A percentile compares a stretch with the other conserved stretches of the same genome.
Conservation (phyloP, 2,113 vertebrate species). For the Corythornis madagascariensis region DNA sequence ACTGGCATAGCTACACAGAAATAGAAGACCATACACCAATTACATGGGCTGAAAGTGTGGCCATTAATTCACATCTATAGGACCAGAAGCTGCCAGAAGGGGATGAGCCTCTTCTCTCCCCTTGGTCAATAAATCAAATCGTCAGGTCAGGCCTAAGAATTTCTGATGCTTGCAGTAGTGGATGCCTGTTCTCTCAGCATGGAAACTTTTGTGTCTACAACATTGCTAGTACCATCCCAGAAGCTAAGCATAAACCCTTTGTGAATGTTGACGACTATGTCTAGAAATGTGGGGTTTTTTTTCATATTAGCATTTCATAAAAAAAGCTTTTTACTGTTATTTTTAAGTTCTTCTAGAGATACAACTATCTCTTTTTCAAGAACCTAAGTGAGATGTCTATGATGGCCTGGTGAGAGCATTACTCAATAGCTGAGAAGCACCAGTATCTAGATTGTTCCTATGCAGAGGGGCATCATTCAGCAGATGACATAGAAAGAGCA, state of each 20-base stretch:
- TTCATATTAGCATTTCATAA: background rate
- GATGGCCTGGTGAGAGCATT: background rate
- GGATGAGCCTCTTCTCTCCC: background rate
- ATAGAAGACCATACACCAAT: background rate
- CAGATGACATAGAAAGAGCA: background rate
- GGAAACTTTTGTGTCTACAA: background rate
- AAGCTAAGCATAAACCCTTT: background rate
- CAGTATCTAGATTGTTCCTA: background rate
- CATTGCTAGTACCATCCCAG: background rate
- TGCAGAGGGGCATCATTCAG: background rate
- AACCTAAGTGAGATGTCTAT: background rate
- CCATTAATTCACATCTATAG: background rate
- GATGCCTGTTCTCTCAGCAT: background rate
- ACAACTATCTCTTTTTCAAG: background rate
- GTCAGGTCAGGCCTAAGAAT: background rate
- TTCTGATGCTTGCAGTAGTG: background rate
- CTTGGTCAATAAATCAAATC: background rate
- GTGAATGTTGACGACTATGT: background rate
- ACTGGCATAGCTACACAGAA: background rate
- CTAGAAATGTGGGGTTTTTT: background rate
- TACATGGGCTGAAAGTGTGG: background rate
- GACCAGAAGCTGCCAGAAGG: background rate
- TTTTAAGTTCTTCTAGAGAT: background rate
- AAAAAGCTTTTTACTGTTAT: background rate
- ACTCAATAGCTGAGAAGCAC: background rate